Percentiles rank a stretch among this genome's conserved stretches.
Evolutionary conservation across 2,888 invertebrate species (phyloP).

Genomic region (Mayetiola destructor): DNA sequence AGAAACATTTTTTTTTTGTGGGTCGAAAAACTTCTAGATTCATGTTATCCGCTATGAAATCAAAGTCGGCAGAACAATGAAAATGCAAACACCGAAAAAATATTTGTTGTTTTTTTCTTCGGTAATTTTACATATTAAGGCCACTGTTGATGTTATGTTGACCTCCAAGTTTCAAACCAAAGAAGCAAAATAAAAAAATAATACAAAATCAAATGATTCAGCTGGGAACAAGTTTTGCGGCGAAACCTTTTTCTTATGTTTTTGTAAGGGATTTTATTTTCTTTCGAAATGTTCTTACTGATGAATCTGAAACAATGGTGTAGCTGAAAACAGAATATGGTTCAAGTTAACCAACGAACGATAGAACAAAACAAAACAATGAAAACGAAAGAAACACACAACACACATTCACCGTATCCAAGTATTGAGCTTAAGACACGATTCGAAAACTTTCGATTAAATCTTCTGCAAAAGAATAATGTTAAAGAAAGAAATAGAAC

Average conservation of each 20-base stretch:
- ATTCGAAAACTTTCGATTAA: slow-evolving; percentile 11
- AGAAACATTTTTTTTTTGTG: no score
- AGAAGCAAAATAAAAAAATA: no score
- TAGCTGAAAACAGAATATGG: neutral
- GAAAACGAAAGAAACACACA: neutral
- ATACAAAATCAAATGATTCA: slow-evolving; percentile 8
- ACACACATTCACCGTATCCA: neutral
- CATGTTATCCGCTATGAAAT: no score
- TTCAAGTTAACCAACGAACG: neutral
- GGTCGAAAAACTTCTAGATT: no score
- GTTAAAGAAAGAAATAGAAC: no score
- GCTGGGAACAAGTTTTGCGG: slow-evolving; percentile 4
- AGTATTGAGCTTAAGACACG: neutral
- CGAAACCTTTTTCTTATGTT: no score
- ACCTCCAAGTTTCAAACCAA: slow-evolving; percentile 10
- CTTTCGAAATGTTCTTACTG: neutral
- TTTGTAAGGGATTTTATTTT: slow-evolving; percentile 4
- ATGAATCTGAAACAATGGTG: neutral
- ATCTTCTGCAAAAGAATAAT: slow-evolving; percentile 2
- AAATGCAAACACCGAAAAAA: neutral
- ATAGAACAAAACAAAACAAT: neutral
- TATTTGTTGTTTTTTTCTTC: neutral
- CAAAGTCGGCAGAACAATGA: neutral
- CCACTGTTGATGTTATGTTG: slow-evolving; percentile 8
- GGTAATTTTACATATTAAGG: neutral